These are phyloP conservation scores for Oreochromis mossambicus DNA, from an alignment of 2,797 vertebrate species.

Conservation along the genomic window DNA sequence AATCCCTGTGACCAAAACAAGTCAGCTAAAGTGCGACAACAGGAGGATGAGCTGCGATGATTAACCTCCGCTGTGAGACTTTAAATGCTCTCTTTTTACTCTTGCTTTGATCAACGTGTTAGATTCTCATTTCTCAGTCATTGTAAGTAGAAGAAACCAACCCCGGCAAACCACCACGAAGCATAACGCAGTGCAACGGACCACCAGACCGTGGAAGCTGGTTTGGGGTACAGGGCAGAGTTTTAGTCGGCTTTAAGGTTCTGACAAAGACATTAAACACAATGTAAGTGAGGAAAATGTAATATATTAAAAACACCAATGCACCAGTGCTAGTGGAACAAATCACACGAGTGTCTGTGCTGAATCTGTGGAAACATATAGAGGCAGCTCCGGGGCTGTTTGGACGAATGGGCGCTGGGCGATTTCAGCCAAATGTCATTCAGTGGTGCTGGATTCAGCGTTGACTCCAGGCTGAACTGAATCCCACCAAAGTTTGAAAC, in stretches of 20 bases:
- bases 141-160: not conserved
- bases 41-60: not conserved
- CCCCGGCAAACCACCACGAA: not conserved
- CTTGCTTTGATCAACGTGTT: conserved; percentile 7
- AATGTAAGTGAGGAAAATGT: not conserved
- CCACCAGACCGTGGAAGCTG: not conserved
- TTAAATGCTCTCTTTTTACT: not conserved
- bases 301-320: not conserved
- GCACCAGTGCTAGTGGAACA: not conserved
- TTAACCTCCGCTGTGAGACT: conserved; percentile 13
- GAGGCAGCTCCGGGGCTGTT: not conserved
- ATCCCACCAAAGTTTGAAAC: not conserved
- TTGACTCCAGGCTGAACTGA: not conserved
- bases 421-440: conserved; percentile 4
- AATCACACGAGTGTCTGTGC: not conserved
- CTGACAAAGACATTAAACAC: conserved; percentile 1
- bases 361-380: not conserved
- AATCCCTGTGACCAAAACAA: conserved; percentile 30
- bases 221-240: not conserved
- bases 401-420: not conserved
- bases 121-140: not conserved
- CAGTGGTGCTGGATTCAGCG: not conserved
- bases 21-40: not conserved
- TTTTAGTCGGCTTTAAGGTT: not conserved
- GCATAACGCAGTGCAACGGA: not conserved